Evolutionary conservation across 2,797 vertebrate genomes (phyloP), one percentile per base, ranked within the genome.

Genomic region (Hirundo rustica): DNA sequence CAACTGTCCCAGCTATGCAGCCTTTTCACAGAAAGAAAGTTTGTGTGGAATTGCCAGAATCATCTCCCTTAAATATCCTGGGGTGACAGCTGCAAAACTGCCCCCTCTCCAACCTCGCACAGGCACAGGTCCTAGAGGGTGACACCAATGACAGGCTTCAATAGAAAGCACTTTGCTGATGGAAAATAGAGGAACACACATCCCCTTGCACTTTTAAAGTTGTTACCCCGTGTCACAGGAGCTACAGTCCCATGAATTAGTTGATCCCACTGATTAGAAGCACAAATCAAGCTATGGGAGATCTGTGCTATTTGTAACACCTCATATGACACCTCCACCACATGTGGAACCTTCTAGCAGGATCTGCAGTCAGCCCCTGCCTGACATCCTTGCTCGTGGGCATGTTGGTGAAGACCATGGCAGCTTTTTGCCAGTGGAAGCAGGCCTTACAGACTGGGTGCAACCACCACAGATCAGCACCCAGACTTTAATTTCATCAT

Each of bases 11-110:
- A 95, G 92, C 42, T 58, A 44, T 0, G 0, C 17, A 78, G 60
- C 12, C 80, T 71, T 73, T 92, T 71, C 85, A 76, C 25, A 93
- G 36, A 5, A 38, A 93, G 55, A 76, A 79, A 70, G 48, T n/a
- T 91, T 21, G 9, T 61, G 48, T 32, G 25, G 36, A 82, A 88
- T 34, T 79, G 58, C 42, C 57, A 44, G 57, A 42, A 71, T 47
- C 45, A 76, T 25, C 45, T 76, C 26, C 79, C 48, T 76, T 70
- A 75, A 80, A 70, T 72, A 75, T 36, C 53, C 23, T 7, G 2
- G 73, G 16, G 30, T 61, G 51, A 54, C 36, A 81, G 54, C 26
- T 81, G 44, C 79, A 77, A 38, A 44, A 29, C 4, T 60, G 62
- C 7, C 32, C 19, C 23, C 7, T 51, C 51, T 89, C 36, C 50